Conservation (phyloP, 2,888 invertebrate genomes). For the Ctena decussata region DNA sequence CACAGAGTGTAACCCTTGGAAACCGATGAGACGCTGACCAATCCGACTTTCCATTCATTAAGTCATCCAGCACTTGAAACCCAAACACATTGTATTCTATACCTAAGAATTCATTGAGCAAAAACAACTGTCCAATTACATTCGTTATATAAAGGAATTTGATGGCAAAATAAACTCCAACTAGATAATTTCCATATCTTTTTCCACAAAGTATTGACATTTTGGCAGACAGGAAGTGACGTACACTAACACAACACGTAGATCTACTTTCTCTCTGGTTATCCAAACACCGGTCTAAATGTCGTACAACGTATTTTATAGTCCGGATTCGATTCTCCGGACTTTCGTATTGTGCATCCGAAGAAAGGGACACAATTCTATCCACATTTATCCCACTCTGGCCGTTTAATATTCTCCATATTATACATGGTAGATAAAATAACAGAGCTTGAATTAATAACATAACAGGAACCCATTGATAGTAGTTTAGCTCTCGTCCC, state of each 20-base stretch:
- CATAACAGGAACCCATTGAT: constrained; percentile 87
- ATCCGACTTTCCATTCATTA: constrained; percentile 84
- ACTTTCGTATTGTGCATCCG: constrained; percentile 87
- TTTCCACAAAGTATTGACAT: constrained; percentile 85
- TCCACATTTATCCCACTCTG: constrained; percentile 88
- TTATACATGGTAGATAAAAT: constrained; percentile 88
- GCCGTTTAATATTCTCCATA: constrained; percentile 87
- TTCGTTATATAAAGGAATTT: constrained; percentile 87
- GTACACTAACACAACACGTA: constrained; percentile 81
- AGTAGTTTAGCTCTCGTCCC: constrained; percentile 84
- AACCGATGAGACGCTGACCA: constrained; percentile 84
- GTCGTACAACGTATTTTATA: constrained; percentile 87
- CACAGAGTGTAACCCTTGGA: constrained; percentile 86
- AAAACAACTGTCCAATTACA: constrained; percentile 87
- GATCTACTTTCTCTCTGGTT: constrained; percentile 84
- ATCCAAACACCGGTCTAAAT: constrained; percentile 87
- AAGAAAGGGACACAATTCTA: constrained; percentile 84
- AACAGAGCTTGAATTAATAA: constrained; percentile 87
- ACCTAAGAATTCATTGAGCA: constrained; percentile 88
- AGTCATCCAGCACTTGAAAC: constrained; percentile 87
- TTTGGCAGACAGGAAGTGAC: constrained; percentile 83
- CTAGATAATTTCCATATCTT: constrained; percentile 87
- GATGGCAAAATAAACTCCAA: constrained; percentile 86
- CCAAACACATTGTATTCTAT: constrained; percentile 86
- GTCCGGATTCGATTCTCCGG: constrained; percentile 87